A percentile compares a stretch with the other conserved stretches of the same genome.
Evolutionary conservation across 2,888 invertebrate species (phyloP).

Genomic region (Fragum sueziense): DNA sequence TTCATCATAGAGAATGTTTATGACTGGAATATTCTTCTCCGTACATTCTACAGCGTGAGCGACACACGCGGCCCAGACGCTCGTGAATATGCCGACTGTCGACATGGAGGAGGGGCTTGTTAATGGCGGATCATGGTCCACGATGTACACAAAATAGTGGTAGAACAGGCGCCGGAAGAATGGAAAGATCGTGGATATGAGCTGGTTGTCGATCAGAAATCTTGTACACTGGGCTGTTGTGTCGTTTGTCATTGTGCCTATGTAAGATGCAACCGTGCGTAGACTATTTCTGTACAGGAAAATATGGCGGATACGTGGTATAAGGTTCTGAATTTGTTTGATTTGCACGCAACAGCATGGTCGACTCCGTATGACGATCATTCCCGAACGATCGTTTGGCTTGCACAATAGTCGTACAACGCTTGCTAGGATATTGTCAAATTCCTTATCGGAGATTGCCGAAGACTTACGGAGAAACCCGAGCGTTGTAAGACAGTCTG

Average conservation of each 20-base stretch:
- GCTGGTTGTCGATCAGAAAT: slow-evolving; percentile 70
- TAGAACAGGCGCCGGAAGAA: slow-evolving; percentile 68
- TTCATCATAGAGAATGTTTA: slow-evolving; percentile 76
- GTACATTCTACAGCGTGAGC: slow-evolving; percentile 66
- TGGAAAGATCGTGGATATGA: slow-evolving; percentile 71
- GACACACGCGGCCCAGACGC: slow-evolving; percentile 74
- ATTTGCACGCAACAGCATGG: slow-evolving; percentile 72
- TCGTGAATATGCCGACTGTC: slow-evolving; percentile 71
- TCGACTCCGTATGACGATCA: slow-evolving; percentile 70
- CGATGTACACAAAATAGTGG: slow-evolving; percentile 65
- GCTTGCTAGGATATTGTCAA: slow-evolving; percentile 72
- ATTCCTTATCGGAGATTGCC: slow-evolving; percentile 69
- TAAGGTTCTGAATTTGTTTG: slow-evolving; percentile 68
- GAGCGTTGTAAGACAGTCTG: slow-evolving; percentile 73
- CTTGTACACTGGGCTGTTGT: slow-evolving; percentile 68
- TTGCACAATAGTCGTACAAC: slow-evolving; percentile 75
- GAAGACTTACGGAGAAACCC: slow-evolving; percentile 68
- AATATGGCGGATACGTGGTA: slow-evolving; percentile 72
- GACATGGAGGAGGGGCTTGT: slow-evolving; percentile 62
- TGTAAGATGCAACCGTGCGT: slow-evolving; percentile 71
- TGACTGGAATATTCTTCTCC: slow-evolving; percentile 69
- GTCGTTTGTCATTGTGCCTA: slow-evolving; percentile 69
- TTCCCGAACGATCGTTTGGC: slow-evolving; percentile 72
- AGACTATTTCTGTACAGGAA: slow-evolving; percentile 76
- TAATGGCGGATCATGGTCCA: slow-evolving; percentile 66